Conservation (phyloP, 2,113 vertebrate genomes). For the Orycteropus afer region DNA sequence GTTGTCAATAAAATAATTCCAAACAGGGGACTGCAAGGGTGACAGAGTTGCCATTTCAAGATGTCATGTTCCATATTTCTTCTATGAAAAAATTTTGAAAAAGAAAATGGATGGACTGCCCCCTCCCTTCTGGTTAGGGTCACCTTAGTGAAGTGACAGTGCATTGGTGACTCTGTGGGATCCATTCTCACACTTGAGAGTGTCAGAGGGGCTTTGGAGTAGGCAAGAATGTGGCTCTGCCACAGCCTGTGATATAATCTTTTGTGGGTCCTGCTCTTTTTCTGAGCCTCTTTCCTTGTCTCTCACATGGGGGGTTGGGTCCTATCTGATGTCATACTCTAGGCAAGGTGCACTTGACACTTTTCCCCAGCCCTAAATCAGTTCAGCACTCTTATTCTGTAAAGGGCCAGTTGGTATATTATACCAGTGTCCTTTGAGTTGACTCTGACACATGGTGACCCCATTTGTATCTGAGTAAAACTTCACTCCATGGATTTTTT, state of each 20-base stretch:
- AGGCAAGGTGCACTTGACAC: neutral
- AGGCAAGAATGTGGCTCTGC: too few species aligned
- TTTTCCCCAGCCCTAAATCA: neutral
- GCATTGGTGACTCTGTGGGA: neutral
- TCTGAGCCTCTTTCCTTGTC: neutral
- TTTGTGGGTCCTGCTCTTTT: rapidly evolving
- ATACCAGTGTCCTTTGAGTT: neutral
- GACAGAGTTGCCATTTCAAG: neutral
- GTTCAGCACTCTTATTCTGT: neutral
- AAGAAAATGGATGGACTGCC: neutral
- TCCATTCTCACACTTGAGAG: rapidly evolving
- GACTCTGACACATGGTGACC: neutral
- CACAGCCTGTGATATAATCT: neutral
- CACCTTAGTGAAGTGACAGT: too few species aligned
- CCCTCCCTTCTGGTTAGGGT: rapidly evolving
- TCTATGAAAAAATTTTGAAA: neutral
- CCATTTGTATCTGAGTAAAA: neutral
- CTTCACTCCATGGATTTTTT: too few species aligned
- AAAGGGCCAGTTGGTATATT: neutral
- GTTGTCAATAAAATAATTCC: neutral
- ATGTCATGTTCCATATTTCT: neutral
- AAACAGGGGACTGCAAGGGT: neutral
- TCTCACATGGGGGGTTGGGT: rapidly evolving
- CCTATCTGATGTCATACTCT: neutral
- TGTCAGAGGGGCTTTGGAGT: neutral